Base-by-base conservation (phyloP, 2,888 invertebrate species). In the Encarsia formosa region DNA sequence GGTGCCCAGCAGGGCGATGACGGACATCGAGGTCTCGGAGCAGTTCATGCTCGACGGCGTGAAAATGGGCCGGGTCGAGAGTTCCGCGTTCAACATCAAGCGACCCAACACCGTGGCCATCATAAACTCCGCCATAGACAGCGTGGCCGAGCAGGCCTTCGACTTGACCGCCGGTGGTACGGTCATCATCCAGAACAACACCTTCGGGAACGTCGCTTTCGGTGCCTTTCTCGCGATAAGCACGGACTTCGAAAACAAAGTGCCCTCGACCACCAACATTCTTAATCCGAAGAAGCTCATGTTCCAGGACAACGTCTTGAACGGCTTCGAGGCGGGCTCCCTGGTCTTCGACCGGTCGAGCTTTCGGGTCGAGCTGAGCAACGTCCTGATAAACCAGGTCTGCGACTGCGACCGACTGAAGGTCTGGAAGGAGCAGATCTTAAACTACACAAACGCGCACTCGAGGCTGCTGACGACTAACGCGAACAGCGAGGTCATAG, bases 1-100 rank as follows among this genome's bases (percentile, higher is more conserved):
- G 44, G 69, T 88, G 53, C 87, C 87, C 4, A 87, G 88, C 61
- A 79, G 86, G 55, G 81, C 84, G 51, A 80, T 89, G 67, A 86
- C 86, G 51, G 88, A 90, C 63, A 76, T 90, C 42, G 85, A 84
- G 63, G 83, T 90, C 32, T 78, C 78, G 45, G 78, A 84, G 62
- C 77, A 81, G 51, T 81, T 90, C 59, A 76, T 78, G 60, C 79
- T 90, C 64, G 81, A 83, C 57, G 82, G 85, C 58, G 83, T 86
- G 55, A 77, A 69, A 39, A 81, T 88, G 63, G 78, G 80, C 49
- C 78, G 77, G 58, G 73, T 90, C 40, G 79, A 81, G 61, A 84
- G 88, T 61, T 81, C 82, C 59, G 85, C 87, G 19, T 86, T 89
- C 74, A 81, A 84, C 61, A 78, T 86, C 58, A 78, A 75, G 62